Evolutionary conservation across 1,140 invertebrate genomes (phyloP).

Genomic region (Drosophila fuyamai): DNA sequence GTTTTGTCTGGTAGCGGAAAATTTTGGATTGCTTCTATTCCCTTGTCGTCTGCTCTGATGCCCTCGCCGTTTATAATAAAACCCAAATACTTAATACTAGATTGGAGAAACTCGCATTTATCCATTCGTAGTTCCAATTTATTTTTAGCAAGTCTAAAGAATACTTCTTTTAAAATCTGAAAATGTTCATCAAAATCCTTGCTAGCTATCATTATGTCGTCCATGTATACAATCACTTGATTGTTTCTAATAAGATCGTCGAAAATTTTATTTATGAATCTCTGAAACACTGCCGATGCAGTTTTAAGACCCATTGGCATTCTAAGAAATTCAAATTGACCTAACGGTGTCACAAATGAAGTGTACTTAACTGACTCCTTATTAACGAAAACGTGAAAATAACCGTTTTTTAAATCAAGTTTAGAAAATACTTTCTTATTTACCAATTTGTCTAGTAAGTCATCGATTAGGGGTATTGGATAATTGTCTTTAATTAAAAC

Average conservation of each 20-base stretch:
- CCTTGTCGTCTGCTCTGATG: not conserved
- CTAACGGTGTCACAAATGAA: slow-evolving; percentile 4
- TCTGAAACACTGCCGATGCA: not conserved
- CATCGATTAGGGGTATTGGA: no score
- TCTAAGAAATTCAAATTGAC: no score
- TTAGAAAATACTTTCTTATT: no score
- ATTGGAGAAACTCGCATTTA: slow-evolving; percentile 12
- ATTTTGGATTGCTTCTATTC: not conserved
- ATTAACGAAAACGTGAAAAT: slow-evolving; percentile 4
- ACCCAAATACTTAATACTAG: slow-evolving; percentile 3
- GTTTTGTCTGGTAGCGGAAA: not conserved
- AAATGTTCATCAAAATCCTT: slow-evolving; percentile 4
- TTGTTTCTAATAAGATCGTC: not conserved
- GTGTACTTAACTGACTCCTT: slow-evolving; percentile 5
- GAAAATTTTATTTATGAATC: slow-evolving; percentile 2
- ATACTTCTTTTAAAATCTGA: not conserved
- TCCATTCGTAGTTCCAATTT: not conserved
- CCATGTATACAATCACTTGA: slow-evolving; percentile 15
- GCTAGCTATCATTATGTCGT: slow-evolving; percentile 9
- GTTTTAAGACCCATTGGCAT: not conserved
- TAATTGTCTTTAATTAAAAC: no score
- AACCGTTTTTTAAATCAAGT: slow-evolving; percentile 10
- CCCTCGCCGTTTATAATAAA: slow-evolving; percentile 5
- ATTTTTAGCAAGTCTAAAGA: slow-evolving; percentile 3
- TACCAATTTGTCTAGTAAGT: no score